Conservation (phyloP, 53 echinoderm and acorn worm genomes). For the Astropecten irregularis region DNA sequence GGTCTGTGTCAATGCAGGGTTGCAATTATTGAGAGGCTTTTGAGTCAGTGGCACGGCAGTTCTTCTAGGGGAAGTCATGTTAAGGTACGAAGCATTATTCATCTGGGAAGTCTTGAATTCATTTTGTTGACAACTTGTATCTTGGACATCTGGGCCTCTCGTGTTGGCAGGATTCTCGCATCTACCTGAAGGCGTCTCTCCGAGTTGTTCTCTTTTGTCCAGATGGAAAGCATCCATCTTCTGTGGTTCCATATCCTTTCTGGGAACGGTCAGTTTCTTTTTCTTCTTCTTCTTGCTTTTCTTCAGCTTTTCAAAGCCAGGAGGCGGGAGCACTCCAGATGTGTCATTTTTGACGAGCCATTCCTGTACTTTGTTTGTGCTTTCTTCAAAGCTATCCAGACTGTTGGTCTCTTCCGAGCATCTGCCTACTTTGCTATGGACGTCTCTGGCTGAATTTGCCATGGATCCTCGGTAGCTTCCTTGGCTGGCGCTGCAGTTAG, state of each 20-base stretch:
- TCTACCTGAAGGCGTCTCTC: not conserved
- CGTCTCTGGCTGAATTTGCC: constrained; percentile 25
- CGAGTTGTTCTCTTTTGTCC: not conserved
- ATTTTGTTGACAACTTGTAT: not conserved
- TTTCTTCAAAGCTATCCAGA: constrained; percentile 38
- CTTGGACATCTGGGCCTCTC: not conserved
- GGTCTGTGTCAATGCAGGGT: not conserved
- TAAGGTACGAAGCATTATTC: not conserved
- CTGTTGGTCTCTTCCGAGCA: constrained; percentile 25
- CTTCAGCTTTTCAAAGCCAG: constrained; percentile 1
- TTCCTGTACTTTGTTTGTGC: constrained; percentile 42
- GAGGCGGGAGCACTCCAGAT: not conserved
- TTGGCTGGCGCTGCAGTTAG: constrained; percentile 27
- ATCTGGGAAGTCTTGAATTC: not conserved
- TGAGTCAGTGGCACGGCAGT: not conserved
- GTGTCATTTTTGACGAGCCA: constrained; percentile 45
- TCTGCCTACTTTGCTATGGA: not conserved
- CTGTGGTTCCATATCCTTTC: not conserved
- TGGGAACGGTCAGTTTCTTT: constrained; percentile 10
- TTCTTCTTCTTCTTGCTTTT: constrained; percentile 32
- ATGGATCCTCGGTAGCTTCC: constrained; percentile 29
- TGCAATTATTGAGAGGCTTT: not conserved
- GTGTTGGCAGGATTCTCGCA: not conserved
- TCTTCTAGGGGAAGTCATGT: not conserved
- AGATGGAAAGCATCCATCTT: not conserved